Evolutionary conservation across 2,888 invertebrate species (phyloP).

Genomic region (Acanthosepion lycidas): DNA sequence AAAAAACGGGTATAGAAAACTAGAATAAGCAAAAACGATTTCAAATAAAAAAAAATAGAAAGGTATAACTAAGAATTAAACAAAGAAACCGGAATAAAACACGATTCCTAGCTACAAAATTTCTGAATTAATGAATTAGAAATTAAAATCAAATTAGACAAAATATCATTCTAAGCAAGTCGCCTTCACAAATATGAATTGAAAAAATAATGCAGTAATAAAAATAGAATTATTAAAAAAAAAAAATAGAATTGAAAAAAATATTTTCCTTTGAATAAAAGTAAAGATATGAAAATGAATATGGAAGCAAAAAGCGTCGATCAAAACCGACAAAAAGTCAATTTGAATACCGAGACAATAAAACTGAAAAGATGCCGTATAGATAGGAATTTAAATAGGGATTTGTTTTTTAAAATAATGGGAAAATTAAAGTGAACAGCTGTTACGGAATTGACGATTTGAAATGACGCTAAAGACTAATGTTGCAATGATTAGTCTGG

Average conservation of each 20-base stretch:
- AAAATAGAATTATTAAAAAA: background rate
- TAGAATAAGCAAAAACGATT: too few relatives aligned
- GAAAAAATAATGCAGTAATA: background rate
- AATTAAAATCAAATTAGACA: background rate
- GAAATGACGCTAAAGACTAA: background rate
- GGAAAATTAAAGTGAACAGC: background rate
- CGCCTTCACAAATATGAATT: background rate
- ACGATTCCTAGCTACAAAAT: background rate
- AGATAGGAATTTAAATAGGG: background rate
- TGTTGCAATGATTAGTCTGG: background rate
- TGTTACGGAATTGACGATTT: background rate
- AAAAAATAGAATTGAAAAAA: background rate
- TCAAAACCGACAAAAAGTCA: background rate
- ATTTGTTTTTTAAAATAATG: background rate
- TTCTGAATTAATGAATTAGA: background rate
- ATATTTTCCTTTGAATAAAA: background rate
- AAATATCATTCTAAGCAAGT: background rate
- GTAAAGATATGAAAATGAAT: background rate
- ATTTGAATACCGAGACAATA: background rate
- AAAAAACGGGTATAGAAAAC: background rate
- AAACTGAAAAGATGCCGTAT: background rate
- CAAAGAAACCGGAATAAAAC: too few relatives aligned
- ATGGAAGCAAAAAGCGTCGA: background rate
- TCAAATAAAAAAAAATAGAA: too few relatives aligned
- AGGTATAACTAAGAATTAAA: too few relatives aligned